Evolutionary conservation across 2,113 vertebrate genomes (phyloP).

Genomic region (Machaerirhynchus nigripectus): DNA sequence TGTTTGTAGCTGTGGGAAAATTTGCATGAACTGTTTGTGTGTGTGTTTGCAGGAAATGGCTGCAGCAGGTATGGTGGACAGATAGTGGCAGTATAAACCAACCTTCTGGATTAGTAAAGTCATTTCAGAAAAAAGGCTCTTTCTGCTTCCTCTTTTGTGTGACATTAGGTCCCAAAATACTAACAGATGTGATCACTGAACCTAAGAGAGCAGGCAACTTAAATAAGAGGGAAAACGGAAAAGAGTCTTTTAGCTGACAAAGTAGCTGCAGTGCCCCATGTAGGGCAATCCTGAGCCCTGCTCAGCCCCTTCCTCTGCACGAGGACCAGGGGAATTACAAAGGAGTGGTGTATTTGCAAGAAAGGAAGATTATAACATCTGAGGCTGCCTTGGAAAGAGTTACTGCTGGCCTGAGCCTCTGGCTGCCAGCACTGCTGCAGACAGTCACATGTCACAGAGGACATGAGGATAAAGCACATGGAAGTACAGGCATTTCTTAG

Average conservation of each 20-base stretch:
- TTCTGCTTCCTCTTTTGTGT: not conserved
- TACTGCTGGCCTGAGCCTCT: not conserved
- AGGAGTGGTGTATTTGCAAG: not conserved
- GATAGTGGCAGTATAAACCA: not conserved
- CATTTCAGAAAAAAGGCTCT: not conserved
- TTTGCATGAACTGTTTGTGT: not conserved
- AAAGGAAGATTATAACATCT: not conserved
- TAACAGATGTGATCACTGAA: not conserved
- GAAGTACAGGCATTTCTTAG: not conserved
- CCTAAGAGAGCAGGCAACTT: not conserved
- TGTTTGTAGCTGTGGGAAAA: not conserved
- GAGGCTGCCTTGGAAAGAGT: not conserved
- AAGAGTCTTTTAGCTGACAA: not conserved
- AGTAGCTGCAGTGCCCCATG: accelerated
- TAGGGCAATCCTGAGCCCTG: accelerated
- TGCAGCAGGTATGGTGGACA: not conserved
- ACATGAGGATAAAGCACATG: not conserved
- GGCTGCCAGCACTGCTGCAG: accelerated
- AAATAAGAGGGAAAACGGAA: not conserved
- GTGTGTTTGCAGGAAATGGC: not conserved
- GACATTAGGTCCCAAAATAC: not conserved
- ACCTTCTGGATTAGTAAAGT: not conserved
- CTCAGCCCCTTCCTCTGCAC: not conserved
- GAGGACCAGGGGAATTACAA: not conserved
- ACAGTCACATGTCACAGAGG: not conserved